phyloP scores from a whole-genome alignment of 1,140 invertebrate species.

The Hyposmocoma kahamanoa region DNA sequence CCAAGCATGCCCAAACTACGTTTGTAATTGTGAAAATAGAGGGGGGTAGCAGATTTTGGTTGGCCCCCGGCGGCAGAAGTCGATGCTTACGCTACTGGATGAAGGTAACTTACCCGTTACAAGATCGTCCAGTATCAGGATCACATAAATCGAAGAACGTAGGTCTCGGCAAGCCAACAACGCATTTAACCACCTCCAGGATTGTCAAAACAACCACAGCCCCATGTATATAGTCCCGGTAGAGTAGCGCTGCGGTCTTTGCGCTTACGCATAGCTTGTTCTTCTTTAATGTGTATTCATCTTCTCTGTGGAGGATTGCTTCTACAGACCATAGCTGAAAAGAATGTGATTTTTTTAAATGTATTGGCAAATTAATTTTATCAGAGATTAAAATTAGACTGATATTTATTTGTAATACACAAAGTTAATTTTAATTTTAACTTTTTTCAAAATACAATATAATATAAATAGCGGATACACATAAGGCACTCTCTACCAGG shows the following conservation, averaged over 20 bases:
- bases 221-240: constrained; percentile 75
- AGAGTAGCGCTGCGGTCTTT: constrained; percentile 66
- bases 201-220: constrained; percentile 72
- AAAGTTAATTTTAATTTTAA: too few relatives aligned
- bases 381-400: not conserved
- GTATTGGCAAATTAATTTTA: not conserved
- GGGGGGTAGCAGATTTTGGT: not conserved
- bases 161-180: constrained; percentile 81
- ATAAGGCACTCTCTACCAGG: too few relatives aligned
- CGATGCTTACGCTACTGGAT: not conserved
- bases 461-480: too few relatives aligned
- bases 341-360: too few relatives aligned
- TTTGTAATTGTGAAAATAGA: too few relatives aligned
- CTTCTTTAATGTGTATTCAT: constrained; percentile 59
- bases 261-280: constrained; percentile 42
- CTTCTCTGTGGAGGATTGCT: constrained; percentile 42
- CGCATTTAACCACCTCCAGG: constrained; percentile 77
- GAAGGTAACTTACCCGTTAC: constrained; percentile 66
- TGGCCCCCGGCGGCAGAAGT: not conserved
- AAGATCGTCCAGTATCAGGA: constrained; percentile 76
- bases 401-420: too few relatives aligned
- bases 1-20: too few relatives aligned
- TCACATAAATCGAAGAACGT: constrained; percentile 83
- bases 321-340: constrained; percentile 60
- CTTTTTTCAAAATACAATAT: too few relatives aligned